These are phyloP conservation scores for Stichodactyla helianthus DNA, from an alignment of 64 coral and sea anemone species.

Conservation along the genomic window DNA sequence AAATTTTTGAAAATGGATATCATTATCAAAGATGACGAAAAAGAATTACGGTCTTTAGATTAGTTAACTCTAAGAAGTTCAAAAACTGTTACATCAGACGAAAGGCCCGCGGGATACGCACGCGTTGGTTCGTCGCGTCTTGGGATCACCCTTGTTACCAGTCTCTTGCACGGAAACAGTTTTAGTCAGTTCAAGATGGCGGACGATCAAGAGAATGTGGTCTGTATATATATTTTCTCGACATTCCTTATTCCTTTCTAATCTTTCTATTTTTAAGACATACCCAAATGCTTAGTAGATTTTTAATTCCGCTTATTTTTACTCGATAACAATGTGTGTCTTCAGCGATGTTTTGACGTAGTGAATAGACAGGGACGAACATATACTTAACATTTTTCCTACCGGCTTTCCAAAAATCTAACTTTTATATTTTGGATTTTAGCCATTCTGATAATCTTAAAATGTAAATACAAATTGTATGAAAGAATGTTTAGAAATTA, in stretches of 20 bases:
- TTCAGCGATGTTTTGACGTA: not conserved
- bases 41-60: no score
- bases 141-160: not conserved
- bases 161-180: not conserved
- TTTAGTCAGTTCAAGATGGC: constrained; percentile 51
- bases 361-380: not conserved
- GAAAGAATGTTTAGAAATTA: not conserved
- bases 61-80: no score
- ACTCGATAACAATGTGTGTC: not conserved
- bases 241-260: not conserved
- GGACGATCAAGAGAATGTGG: constrained; percentile 25
- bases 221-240: not conserved
- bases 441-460: not conserved
- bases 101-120: no score
- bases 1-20: no score
- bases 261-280: not conserved
- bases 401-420: not conserved
- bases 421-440: not conserved
- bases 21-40: no score
- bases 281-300: not conserved
- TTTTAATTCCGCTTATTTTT: not conserved
- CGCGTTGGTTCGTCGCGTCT: no score
- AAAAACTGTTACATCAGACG: no score
- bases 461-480: not conserved
- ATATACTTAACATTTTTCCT: not conserved